Evolutionary conservation across 2,888 invertebrate genomes (phyloP).

Genomic region (Lasioglossum oenotherae): DNA sequence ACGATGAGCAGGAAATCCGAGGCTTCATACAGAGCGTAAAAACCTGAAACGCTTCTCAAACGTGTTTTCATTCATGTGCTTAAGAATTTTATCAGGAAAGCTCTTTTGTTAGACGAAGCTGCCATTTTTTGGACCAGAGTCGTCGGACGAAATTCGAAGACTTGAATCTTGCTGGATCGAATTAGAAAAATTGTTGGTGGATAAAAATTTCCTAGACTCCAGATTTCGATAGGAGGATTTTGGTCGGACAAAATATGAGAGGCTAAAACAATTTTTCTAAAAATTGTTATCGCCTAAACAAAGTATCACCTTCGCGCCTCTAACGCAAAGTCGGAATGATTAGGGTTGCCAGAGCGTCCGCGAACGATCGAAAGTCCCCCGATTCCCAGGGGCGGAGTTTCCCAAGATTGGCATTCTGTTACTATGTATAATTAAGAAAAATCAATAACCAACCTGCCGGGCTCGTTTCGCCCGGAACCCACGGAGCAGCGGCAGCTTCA

Average conservation of each 20-base stretch:
- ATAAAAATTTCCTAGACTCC: too few relatives aligned
- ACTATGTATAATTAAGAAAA: conserved; percentile 57
- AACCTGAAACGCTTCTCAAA: background rate
- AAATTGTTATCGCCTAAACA: too few relatives aligned
- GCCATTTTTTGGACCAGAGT: background rate
- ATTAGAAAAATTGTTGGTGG: background rate
- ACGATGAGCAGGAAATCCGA: background rate
- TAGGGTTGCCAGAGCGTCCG: background rate
- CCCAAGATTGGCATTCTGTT: conserved; percentile 33
- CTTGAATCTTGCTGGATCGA: background rate
- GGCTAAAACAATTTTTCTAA: too few relatives aligned
- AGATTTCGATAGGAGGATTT: too few relatives aligned
- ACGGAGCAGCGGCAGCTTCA: conserved; percentile 17
- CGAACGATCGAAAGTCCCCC: background rate
- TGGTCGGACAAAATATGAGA: too few relatives aligned
- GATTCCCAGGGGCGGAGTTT: background rate
- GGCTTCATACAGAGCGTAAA: background rate
- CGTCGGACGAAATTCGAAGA: background rate
- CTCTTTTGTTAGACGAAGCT: background rate
- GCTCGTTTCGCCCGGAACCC: conserved; percentile 42
- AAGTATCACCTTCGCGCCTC: background rate
- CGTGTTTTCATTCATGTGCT: background rate
- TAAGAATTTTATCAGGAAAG: too few relatives aligned
- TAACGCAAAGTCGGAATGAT: background rate
- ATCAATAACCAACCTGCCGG: conserved; percentile 54